These are phyloP conservation scores for Andrena haemorrhoa DNA, from an alignment of 2,888 invertebrate species.

Conservation along the genomic window DNA sequence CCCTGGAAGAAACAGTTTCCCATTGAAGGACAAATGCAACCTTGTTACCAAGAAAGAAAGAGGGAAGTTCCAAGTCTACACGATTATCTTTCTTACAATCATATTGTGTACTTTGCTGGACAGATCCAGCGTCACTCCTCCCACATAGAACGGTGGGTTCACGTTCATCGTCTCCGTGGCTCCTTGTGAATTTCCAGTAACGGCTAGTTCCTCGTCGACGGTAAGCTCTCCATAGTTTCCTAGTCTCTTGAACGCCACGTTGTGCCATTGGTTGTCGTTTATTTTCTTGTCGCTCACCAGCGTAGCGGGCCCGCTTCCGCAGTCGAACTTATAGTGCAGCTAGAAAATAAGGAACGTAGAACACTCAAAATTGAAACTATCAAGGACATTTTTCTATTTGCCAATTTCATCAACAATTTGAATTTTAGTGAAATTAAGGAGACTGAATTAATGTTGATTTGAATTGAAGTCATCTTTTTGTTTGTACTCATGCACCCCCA, in stretches of 20 bases:
- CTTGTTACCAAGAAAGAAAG: background rate
- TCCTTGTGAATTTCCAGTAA: constrained; percentile 86
- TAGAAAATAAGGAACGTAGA: constrained; percentile 73
- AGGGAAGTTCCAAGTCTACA: too few species aligned
- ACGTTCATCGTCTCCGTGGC: constrained; percentile 87
- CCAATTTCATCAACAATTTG: too few species aligned
- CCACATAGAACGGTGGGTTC: constrained; percentile 91
- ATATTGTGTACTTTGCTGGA: constrained; percentile 82
- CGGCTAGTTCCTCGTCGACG: constrained; percentile 88
- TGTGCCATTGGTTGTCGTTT: constrained; percentile 93
- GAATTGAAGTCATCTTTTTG: too few species aligned
- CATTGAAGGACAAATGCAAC: background rate
- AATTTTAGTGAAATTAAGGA: too few species aligned
- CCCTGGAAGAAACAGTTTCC: constrained; percentile 80
- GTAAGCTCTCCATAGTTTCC: constrained; percentile 88
- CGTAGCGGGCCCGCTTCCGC: constrained; percentile 88
- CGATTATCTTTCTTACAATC: constrained; percentile 72
- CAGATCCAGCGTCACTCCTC: constrained; percentile 89
- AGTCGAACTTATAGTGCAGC: constrained; percentile 90
- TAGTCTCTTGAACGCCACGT: constrained; percentile 89
- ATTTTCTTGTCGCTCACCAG: constrained; percentile 87
- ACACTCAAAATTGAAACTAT: background rate
- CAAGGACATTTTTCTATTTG: too few species aligned
- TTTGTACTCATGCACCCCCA: too few species aligned
- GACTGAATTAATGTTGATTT: too few species aligned